Conservation (phyloP, 2,113 vertebrate genomes). For the Connochaetes taurinus region DNA sequence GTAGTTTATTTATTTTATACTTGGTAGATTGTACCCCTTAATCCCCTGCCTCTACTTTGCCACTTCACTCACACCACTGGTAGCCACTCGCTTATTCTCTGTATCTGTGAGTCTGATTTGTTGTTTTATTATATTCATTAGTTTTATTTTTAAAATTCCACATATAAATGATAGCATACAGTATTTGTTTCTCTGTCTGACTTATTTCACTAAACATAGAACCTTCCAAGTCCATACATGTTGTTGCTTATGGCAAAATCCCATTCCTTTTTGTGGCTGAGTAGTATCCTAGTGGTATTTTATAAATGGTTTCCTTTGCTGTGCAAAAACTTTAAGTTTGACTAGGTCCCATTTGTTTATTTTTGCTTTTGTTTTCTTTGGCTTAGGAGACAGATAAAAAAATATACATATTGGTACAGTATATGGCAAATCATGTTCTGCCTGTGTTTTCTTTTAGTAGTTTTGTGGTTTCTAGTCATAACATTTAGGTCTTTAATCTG, state of each 20-base stretch:
- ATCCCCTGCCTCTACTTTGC: neutral
- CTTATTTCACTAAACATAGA: neutral
- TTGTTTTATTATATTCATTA: neutral
- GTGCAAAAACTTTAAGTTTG: neutral
- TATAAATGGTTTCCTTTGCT: neutral
- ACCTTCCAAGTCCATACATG: neutral
- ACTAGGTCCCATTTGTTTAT: neutral
- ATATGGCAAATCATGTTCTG: neutral
- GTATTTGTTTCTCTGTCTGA: neutral
- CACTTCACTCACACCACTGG: neutral
- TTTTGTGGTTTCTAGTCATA: neutral
- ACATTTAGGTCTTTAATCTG: neutral
- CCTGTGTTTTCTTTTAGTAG: neutral
- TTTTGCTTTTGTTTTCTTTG: neutral
- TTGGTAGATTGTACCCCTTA: neutral
- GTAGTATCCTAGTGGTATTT: neutral
- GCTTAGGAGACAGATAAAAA: neutral
- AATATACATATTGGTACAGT: neutral
- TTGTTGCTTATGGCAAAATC: neutral
- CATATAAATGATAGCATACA: neutral
- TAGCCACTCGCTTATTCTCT: neutral
- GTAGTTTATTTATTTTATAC: neutral
- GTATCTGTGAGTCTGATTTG: neutral
- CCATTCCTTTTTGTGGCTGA: neutral
- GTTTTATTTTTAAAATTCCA: neutral